Evolutionary conservation across 2,113 vertebrate species (phyloP).

Genomic region (Aldabrachelys gigantea): DNA sequence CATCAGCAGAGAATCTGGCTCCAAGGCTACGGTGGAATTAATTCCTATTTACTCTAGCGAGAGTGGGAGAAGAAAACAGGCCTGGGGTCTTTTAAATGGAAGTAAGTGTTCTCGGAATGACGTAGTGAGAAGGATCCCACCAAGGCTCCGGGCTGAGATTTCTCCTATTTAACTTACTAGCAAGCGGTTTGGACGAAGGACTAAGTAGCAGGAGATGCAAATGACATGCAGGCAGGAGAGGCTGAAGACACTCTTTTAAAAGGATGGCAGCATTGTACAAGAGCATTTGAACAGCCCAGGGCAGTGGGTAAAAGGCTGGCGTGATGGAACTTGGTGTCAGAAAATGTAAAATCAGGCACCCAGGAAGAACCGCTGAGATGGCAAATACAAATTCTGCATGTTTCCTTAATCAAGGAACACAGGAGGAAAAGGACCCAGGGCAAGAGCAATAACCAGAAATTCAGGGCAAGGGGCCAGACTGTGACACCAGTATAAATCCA

Average conservation of each 20-base stretch:
- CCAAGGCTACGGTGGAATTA: not conserved
- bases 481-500: not conserved
- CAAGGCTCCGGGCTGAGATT: not conserved
- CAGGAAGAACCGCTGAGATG: not conserved
- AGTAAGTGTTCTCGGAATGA: not conserved
- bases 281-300: not conserved
- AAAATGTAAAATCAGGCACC: not conserved
- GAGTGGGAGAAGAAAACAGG: not conserved
- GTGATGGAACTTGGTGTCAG: not conserved
- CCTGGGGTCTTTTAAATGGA: not conserved
- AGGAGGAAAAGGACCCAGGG: not conserved
- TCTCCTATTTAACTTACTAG: not conserved
- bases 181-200: not conserved
- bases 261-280: not conserved
- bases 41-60: not conserved
- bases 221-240: not conserved
- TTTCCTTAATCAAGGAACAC: not conserved
- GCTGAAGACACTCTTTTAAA: not conserved
- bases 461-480: not conserved
- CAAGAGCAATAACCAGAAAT: not conserved
- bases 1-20: not conserved
- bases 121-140: not conserved
- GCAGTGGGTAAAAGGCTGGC: not conserved
- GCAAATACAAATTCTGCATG: not conserved
- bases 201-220: not conserved